phyloP scores from a whole-genome alignment of 2,797 vertebrate species.

The Tangara arthus region DNA sequence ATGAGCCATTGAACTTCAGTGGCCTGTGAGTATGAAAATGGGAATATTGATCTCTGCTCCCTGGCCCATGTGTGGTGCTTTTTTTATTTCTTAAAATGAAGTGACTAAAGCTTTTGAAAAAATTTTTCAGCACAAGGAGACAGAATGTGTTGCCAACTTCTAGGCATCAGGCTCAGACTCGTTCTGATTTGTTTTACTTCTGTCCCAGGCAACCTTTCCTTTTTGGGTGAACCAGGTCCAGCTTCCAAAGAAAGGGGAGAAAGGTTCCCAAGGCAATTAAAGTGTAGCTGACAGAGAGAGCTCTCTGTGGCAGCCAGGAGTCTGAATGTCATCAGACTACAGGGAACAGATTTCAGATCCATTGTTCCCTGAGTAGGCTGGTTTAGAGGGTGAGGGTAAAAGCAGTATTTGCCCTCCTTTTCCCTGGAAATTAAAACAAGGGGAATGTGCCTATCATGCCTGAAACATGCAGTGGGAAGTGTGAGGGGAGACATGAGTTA shows the following conservation, averaged over 20 bases:
- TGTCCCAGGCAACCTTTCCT: not conserved
- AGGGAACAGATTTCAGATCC: not conserved
- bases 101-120: not conserved
- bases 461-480: not conserved
- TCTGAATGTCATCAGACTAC: not conserved
- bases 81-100: not conserved
- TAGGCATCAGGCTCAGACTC: not conserved
- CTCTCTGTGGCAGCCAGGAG: not conserved
- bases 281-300: not conserved
- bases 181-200: constrained; percentile 1
- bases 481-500: not conserved
- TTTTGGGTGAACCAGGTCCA: not conserved
- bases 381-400: not conserved
- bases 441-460: not conserved
- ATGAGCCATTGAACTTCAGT: not conserved
- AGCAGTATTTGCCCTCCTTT: not conserved
- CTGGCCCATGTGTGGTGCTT: not conserved
- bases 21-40: not conserved
- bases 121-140: not conserved
- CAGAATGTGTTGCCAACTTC: not conserved
- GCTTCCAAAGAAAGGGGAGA: not conserved
- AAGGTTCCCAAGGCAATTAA: not conserved
- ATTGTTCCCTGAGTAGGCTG: not conserved
- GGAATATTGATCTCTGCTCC: not conserved
- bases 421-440: not conserved